These are phyloP conservation scores for Pectinophora gossypiella DNA, from an alignment of 1,140 invertebrate species.

Conservation along the genomic window DNA sequence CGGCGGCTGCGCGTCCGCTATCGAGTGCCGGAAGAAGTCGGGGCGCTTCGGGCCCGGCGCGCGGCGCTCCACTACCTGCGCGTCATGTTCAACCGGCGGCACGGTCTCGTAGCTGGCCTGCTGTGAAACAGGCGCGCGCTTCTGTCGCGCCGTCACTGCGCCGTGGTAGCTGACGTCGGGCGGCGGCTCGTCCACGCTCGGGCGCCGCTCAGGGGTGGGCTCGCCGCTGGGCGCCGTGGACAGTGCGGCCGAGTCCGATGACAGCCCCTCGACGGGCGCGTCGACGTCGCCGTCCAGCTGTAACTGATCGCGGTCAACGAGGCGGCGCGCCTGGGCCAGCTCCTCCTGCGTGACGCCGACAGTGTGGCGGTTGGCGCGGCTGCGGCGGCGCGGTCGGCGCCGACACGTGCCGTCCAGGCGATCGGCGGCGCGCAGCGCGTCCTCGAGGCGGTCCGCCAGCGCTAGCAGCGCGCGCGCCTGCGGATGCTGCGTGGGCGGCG, in stretches of 20 bases:
- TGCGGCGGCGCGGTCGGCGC: conserved; percentile 48
- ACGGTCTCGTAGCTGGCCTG: conserved; percentile 43
- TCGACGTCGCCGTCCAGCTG: conserved; percentile 22
- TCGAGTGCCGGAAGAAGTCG: conserved; percentile 57
- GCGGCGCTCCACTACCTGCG: conserved; percentile 39
- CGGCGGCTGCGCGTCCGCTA: conserved; percentile 35
- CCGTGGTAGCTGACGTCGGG: conserved; percentile 43
- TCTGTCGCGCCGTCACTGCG: conserved; percentile 41
- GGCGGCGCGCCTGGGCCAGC: conserved; percentile 82
- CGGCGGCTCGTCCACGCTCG: conserved; percentile 34
- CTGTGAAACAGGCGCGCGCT: conserved; percentile 39
- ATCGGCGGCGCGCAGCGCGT: conserved; percentile 77
- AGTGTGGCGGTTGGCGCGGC: conserved; percentile 81
- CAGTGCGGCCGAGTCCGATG: conserved; percentile 25
- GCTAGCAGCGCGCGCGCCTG: conserved; percentile 81
- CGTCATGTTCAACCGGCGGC: conserved; percentile 40
- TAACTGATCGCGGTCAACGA: conserved; percentile 81
- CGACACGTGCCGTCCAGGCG: conserved; percentile 45
- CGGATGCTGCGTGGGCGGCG: conserved; percentile 72
- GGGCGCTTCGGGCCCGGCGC: conserved; percentile 32
- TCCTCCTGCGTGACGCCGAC: conserved; percentile 89
- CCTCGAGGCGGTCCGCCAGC: conserved; percentile 84
- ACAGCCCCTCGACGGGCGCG: conserved; percentile 13
- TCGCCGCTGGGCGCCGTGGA: conserved; percentile 29
- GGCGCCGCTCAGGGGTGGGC: conserved; percentile 43